Percentiles rank a stretch among this genome's conserved stretches.
Evolutionary conservation across 2,888 invertebrate genomes (phyloP).

Genomic region (Drosophila infuscata): DNA sequence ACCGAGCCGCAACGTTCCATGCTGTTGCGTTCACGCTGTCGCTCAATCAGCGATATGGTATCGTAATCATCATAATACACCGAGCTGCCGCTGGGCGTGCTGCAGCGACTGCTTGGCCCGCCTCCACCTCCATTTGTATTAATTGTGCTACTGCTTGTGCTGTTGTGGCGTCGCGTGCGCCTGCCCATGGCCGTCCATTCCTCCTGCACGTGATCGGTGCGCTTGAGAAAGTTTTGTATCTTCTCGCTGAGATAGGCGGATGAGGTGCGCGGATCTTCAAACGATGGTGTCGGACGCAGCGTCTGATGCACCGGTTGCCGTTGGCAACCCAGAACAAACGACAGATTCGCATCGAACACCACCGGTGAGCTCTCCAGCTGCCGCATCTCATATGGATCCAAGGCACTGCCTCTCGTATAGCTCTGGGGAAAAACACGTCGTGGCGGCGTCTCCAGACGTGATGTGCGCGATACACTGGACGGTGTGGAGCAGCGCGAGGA

Average conservation of each 20-base stretch:
- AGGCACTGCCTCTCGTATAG: constrained; percentile 85
- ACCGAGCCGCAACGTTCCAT: constrained; percentile 84
- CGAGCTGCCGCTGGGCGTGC: constrained; percentile 75
- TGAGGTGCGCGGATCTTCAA: constrained; percentile 91
- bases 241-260: constrained; percentile 91
- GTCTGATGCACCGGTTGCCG: constrained; percentile 89
- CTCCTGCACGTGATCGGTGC: constrained; percentile 95
- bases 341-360: constrained; percentile 92
- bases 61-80: constrained; percentile 81
- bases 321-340: constrained; percentile 91
- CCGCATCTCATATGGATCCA: constrained; percentile 87
- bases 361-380: constrained; percentile 91
- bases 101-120: constrained; percentile 67
- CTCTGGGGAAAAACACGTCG: constrained; percentile 90
- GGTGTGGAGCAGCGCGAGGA: constrained; percentile 76
- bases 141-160: constrained; percentile 55
- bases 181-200: constrained; percentile 92
- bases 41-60: constrained; percentile 84
- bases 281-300: constrained; percentile 90
- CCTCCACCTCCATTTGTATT: constrained; percentile 65
- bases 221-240: constrained; percentile 92
- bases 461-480: constrained; percentile 59
- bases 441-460: constrained; percentile 85
- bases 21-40: constrained; percentile 83
- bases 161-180: constrained; percentile 58